Percentiles rank a stretch among this genome's conserved stretches.
Conservation (phyloP, 2,797 vertebrate genomes). For the Onychomys leucogaster region DNA sequence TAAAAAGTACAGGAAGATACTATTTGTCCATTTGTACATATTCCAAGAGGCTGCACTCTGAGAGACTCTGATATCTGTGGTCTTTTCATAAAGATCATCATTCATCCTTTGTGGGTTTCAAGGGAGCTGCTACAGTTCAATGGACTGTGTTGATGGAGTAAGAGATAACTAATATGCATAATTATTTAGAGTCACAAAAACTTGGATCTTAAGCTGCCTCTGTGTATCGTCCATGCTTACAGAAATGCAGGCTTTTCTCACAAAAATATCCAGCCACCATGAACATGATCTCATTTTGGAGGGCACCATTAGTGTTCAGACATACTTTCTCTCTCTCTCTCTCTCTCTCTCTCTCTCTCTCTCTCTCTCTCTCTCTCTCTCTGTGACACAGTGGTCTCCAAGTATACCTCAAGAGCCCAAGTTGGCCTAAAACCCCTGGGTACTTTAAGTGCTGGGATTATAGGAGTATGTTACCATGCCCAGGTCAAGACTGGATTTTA, state of each 20-base stretch:
- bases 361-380: too few species aligned
- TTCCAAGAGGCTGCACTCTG: not conserved
- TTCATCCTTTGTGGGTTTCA: not conserved
- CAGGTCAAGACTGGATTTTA: not conserved
- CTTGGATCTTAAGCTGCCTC: not conserved
- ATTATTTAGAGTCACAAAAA: not conserved
- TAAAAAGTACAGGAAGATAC: not conserved
- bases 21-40: not conserved
- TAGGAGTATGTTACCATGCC: not conserved
- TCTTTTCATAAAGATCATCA: not conserved
- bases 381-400: not conserved
- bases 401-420: not conserved
- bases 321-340: not conserved
- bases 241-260: too few species aligned
- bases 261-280: not conserved
- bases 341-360: too few species aligned
- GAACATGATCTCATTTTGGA: not conserved
- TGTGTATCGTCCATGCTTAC: not conserved
- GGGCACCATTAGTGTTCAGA: not conserved
- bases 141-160: not conserved
- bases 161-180: too few species aligned
- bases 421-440: not conserved
- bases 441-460: not conserved
- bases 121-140: not conserved
- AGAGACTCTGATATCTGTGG: not conserved